Evolutionary conservation across 2,888 invertebrate species (phyloP).

Genomic region (Leucania comma): DNA sequence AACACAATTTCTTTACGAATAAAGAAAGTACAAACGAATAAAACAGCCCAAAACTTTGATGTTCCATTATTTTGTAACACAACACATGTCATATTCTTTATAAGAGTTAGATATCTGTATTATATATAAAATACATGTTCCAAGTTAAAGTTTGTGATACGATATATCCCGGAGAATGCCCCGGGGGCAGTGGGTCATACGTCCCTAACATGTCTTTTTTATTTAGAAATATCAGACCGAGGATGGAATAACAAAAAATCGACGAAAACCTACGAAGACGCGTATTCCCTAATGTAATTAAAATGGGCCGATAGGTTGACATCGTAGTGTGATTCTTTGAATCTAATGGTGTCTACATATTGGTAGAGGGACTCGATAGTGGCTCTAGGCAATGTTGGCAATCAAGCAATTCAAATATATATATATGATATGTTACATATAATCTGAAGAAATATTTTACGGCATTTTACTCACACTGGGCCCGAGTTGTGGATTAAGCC

Average conservation of each 20-base stretch:
- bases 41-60: slow-evolving; percentile 24
- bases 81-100: slow-evolving; percentile 28
- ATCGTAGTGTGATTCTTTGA: slow-evolving; percentile 16
- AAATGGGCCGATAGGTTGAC: slow-evolving; percentile 14
- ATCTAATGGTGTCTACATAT: slow-evolving; percentile 28
- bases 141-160: slow-evolving; percentile 52
- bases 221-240: slow-evolving; percentile 49
- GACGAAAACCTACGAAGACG: slow-evolving; percentile 32
- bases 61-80: slow-evolving; percentile 35
- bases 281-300: slow-evolving; percentile 65
- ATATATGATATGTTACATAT: too few relatives aligned
- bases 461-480: too few relatives aligned
- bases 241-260: slow-evolving; percentile 36
- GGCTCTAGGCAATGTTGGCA: background rate
- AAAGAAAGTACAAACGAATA: background rate
- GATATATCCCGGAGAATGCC: slow-evolving; percentile 50
- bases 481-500: too few relatives aligned
- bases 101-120: slow-evolving; percentile 20
- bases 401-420: background rate
- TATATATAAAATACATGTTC: slow-evolving; percentile 38
- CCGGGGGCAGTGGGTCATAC: slow-evolving; percentile 53
- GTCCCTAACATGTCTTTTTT: slow-evolving; percentile 55
- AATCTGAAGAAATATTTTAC: too few relatives aligned
- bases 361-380: background rate
- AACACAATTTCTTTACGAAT: slow-evolving; percentile 11